Percentiles rank a stretch among this genome's conserved stretches.
phyloP scores from a whole-genome alignment of 2,888 invertebrate genomes.

The Pogonocherus hispidulus region DNA sequence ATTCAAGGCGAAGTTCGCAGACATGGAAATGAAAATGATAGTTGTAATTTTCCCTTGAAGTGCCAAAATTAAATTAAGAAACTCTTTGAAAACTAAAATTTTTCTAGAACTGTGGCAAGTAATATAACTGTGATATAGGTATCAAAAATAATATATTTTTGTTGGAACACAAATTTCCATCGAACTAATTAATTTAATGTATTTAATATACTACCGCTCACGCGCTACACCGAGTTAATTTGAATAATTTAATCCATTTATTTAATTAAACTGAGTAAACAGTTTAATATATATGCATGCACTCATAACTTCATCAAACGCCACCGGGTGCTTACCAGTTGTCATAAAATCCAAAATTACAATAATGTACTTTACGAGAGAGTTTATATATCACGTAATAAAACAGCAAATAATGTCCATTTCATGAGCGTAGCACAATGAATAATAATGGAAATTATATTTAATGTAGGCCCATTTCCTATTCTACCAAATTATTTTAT shows the following conservation, averaged over 20 bases:
- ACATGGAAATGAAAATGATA: too few relatives aligned
- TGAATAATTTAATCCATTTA: conserved; percentile 8
- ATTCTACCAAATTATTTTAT: background rate
- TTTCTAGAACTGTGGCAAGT: too few relatives aligned
- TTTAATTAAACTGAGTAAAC: conserved; percentile 33
- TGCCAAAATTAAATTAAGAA: too few relatives aligned
- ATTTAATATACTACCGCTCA: background rate
- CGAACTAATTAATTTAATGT: too few relatives aligned
- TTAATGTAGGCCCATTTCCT: background rate
- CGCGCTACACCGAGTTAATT: background rate
- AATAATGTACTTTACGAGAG: conserved; percentile 25
- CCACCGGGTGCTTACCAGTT: conserved; percentile 25
- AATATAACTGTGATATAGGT: too few relatives aligned
- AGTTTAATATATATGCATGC: conserved; percentile 30
- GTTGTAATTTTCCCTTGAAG: too few relatives aligned
- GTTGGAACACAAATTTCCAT: too few relatives aligned
- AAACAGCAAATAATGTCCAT: conserved; percentile 34
- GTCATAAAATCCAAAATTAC: conserved; percentile 35
- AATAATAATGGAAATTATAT: conserved; percentile 11
- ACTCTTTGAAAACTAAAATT: too few relatives aligned
- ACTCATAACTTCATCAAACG: conserved; percentile 16
- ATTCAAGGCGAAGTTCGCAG: too few relatives aligned
- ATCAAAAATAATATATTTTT: too few relatives aligned
- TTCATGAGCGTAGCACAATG: conserved; percentile 11
- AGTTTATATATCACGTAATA: conserved; percentile 32